Percentiles rank a stretch among this genome's conserved stretches.
phyloP scores from a whole-genome alignment of 2,797 vertebrate species.

The Kryptolebias ocellatus region DNA sequence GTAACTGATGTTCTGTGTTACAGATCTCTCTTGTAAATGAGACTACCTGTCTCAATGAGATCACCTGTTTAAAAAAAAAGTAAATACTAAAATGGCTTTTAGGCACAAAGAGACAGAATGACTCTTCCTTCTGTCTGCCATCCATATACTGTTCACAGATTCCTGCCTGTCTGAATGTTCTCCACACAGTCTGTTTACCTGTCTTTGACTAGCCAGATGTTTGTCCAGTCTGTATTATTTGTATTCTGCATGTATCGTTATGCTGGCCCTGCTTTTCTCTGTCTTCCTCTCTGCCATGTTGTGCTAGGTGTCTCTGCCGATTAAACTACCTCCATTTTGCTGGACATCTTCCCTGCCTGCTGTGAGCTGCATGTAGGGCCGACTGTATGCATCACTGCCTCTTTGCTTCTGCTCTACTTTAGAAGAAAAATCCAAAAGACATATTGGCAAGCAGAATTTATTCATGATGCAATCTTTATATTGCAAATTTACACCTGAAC shows the following conservation, averaged over 20 bases:
- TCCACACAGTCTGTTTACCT: slow-evolving; percentile 5
- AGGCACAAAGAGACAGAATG: background rate
- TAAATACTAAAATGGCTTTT: no score
- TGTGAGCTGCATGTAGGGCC: slow-evolving; percentile 23
- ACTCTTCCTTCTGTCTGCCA: slow-evolving; percentile 18
- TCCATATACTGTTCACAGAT: slow-evolving; percentile 23
- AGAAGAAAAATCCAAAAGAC: slow-evolving; percentile 6
- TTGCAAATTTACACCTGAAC: background rate
- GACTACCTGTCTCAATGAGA: no score
- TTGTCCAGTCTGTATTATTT: background rate
- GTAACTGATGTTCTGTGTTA: no score
- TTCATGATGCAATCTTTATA: no score
- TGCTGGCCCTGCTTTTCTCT: slow-evolving; percentile 21
- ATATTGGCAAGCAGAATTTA: background rate
- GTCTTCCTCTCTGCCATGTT: slow-evolving; percentile 21
- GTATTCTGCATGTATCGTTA: slow-evolving; percentile 41
- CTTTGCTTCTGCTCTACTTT: slow-evolving; percentile 8
- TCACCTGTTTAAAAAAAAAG: no score
- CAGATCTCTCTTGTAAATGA: no score
- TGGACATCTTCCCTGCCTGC: slow-evolving; percentile 24
- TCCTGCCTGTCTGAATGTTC: slow-evolving; percentile 11
- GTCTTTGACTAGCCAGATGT: slow-evolving; percentile 22
- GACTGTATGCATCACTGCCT: slow-evolving; percentile 32
- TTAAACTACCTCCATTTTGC: slow-evolving; percentile 54
- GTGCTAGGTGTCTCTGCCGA: slow-evolving; percentile 18